Conservation (phyloP, 2,113 vertebrate genomes). For the Maccullochella peelii region DNA sequence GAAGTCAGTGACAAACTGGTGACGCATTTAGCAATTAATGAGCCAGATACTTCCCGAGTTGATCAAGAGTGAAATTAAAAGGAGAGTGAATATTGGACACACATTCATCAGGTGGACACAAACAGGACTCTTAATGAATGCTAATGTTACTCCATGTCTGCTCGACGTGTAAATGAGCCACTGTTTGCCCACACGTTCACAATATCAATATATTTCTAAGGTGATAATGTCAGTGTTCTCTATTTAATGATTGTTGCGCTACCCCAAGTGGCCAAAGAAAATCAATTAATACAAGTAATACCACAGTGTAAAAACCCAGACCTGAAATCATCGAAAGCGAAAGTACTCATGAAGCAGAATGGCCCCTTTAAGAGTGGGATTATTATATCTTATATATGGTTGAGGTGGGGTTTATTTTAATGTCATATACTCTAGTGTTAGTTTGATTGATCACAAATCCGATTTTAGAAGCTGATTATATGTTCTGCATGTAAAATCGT, state of each 20-base stretch:
- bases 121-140: background rate
- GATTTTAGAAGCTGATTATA: background rate
- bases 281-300: background rate
- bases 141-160: background rate
- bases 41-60: background rate
- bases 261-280: background rate
- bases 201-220: slow-evolving; percentile 5
- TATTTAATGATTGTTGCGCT: background rate
- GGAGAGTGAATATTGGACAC: background rate
- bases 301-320: background rate
- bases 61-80: background rate
- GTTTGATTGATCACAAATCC: background rate
- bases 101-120: background rate
- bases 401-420: background rate
- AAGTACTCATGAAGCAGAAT: background rate
- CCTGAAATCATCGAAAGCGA: background rate
- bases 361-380: background rate
- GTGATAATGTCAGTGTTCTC: background rate
- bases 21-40: background rate
- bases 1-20: background rate
- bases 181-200: background rate
- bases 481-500: background rate
- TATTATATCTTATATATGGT: background rate
- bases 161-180: background rate
- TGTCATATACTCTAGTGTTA: too few relatives aligned